phyloP scores from a whole-genome alignment of 2,113 vertebrate genomes.

The Microcebus griseorufus region DNA sequence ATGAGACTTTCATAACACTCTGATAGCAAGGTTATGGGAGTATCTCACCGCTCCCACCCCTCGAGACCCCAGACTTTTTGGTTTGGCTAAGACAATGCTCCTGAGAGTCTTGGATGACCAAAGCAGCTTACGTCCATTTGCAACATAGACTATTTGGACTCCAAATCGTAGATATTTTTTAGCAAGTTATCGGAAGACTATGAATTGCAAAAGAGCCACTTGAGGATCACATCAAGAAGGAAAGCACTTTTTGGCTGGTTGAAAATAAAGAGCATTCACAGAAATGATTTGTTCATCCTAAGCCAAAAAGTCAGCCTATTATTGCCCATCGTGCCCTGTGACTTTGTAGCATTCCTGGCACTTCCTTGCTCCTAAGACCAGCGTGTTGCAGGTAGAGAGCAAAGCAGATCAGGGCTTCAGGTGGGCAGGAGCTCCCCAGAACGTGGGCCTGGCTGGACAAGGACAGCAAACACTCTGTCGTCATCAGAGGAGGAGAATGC shows the following conservation, averaged over 20 bases:
- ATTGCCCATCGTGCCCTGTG: not conserved
- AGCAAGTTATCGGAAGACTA: not conserved
- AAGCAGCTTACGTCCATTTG: not conserved
- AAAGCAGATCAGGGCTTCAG: not conserved
- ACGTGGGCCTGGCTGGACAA: not conserved
- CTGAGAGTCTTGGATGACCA: not conserved
- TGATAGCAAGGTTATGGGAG: not conserved
- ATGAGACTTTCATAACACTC: not conserved
- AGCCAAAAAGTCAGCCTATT: not conserved
- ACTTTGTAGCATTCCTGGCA: not conserved
- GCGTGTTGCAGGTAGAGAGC: not conserved
- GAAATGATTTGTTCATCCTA: not conserved
- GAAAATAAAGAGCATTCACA: not conserved
- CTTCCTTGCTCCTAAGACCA: not conserved
- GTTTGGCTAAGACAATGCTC: not conserved
- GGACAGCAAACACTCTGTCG: not conserved
- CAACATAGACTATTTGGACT: not conserved
- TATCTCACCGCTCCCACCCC: not conserved
- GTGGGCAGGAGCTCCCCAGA: not conserved
- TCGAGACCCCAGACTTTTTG: not conserved
- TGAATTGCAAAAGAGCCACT: not conserved
- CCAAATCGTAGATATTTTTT: not conserved
- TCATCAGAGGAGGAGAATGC: not conserved
- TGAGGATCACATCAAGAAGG: not conserved
- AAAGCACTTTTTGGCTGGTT: not conserved